Conservation (phyloP, 2,888 invertebrate species). For the Diarsia mendica region DNA sequence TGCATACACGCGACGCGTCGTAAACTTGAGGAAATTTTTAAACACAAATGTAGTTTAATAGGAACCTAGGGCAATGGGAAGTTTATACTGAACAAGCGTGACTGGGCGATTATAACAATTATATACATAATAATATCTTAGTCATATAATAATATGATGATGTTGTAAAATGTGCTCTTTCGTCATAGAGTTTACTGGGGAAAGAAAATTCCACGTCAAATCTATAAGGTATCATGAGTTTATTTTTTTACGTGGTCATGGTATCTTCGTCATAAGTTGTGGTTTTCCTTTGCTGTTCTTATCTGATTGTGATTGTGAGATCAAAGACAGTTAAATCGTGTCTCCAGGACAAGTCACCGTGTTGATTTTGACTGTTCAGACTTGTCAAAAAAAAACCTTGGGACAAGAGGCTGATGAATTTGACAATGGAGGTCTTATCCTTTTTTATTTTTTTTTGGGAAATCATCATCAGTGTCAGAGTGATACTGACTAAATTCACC, state of each 20-base stretch:
- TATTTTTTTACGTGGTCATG: background rate
- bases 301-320: background rate
- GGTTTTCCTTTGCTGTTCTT: background rate
- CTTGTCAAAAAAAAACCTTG: background rate
- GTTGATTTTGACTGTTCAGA: background rate
- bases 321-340: background rate
- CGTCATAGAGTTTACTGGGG: constrained; percentile 4
- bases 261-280: background rate
- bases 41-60: background rate
- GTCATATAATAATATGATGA: constrained; percentile 15
- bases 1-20: background rate
- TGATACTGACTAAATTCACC: too few relatives aligned
- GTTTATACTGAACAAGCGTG: constrained; percentile 26
- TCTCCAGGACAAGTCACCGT: background rate
- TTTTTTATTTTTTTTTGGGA: too few relatives aligned
- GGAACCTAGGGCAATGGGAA: constrained; percentile 39
- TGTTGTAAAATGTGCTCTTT: constrained; percentile 8
- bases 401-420: background rate
- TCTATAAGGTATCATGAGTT: background rate
- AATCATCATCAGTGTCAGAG: too few relatives aligned
- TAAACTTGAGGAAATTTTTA: constrained; percentile 9
- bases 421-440: background rate
- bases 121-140: constrained; percentile 9
- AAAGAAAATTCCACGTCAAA: constrained; percentile 7
- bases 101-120: constrained; percentile 15